Evolutionary conservation across 2,113 vertebrate species (phyloP).

Genomic region (Ameiurus melas): DNA sequence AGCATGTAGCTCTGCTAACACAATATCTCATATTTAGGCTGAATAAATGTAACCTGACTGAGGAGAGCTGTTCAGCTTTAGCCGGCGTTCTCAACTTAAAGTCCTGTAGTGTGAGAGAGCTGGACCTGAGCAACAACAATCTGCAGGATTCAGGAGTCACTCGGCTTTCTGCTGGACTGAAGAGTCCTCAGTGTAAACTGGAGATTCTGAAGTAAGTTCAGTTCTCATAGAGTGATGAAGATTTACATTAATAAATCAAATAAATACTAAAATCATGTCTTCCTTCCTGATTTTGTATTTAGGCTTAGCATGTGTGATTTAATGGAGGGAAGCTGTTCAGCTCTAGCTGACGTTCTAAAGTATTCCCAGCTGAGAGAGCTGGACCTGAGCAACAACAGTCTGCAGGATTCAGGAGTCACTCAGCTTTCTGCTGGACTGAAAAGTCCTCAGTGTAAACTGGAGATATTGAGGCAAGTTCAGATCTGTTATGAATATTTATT

Average conservation of each 20-base stretch:
- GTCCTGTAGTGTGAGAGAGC: constrained; percentile 5
- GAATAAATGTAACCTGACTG: neutral
- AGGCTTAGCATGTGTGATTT: neutral
- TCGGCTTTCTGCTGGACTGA: constrained; percentile 3
- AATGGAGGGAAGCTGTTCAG: neutral
- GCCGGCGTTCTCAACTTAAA: neutral
- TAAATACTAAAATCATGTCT: neutral
- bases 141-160: constrained; percentile 1
- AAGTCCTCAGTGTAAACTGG: neutral
- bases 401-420: neutral
- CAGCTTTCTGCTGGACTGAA: neutral
- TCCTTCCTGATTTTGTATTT: neutral
- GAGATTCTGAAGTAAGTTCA: neutral
- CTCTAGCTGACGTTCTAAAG: neutral
- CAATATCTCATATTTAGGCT: neutral
- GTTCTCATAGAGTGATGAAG: neutral
- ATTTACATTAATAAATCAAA: neutral
- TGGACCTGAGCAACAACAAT: constrained; percentile 14
- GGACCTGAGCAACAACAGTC: constrained; percentile 1
- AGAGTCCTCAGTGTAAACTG: neutral
- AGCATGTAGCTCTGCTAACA: neutral
- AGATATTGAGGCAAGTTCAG: neutral
- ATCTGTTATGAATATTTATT: too few relatives aligned
- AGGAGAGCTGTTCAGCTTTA: constrained; percentile 6
- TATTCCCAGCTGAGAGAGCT: neutral